phyloP scores from a whole-genome alignment of 2,113 vertebrate genomes.

The Xenopus laevis region DNA sequence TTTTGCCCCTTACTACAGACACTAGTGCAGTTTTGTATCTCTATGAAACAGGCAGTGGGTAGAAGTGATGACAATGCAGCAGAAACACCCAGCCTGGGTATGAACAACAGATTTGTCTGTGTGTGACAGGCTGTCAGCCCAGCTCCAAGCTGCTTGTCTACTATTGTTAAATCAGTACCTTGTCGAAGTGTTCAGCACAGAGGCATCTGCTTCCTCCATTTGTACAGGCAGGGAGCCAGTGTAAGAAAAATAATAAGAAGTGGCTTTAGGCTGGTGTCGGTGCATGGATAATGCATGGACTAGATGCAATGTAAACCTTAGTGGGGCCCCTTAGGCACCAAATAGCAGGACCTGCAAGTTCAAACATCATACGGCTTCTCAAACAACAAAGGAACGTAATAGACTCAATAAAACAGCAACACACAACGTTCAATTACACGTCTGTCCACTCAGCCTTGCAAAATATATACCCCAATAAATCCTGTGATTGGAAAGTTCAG shows the following conservation, averaged over 20 bases:
- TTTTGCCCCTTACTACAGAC: no score
- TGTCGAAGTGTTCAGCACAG: slow-evolving; percentile 73
- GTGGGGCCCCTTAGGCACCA: slow-evolving; percentile 57
- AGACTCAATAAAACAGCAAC: slow-evolving; percentile 47
- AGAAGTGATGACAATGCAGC: slow-evolving; percentile 60
- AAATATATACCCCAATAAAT: slow-evolving; percentile 26
- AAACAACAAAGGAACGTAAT: slow-evolving; percentile 54
- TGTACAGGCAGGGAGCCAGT: slow-evolving; percentile 70
- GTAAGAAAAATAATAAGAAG: slow-evolving; percentile 52
- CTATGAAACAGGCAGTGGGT: slow-evolving; percentile 52
- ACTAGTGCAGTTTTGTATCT: no score
- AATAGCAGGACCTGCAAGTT: slow-evolving; percentile 54
- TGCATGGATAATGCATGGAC: slow-evolving; percentile 61
- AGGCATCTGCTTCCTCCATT: slow-evolving; percentile 74
- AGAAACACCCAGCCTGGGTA: slow-evolving; percentile 76
- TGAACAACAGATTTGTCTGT: slow-evolving; percentile 95
- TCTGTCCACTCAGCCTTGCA: slow-evolving; percentile 25
- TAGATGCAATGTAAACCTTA: slow-evolving; percentile 63
- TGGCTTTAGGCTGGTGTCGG: slow-evolving; percentile 68
- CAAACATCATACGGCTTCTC: slow-evolving; percentile 51
- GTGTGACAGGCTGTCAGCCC: slow-evolving; percentile 92
- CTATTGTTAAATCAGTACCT: slow-evolving; percentile 87
- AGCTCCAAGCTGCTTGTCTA: slow-evolving; percentile 94
- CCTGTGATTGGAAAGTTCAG: slow-evolving; percentile 8
- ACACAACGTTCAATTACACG: slow-evolving; percentile 15